Evolutionary conservation across 2,888 invertebrate species (phyloP).

Genomic region (Spodoptera littoralis): DNA sequence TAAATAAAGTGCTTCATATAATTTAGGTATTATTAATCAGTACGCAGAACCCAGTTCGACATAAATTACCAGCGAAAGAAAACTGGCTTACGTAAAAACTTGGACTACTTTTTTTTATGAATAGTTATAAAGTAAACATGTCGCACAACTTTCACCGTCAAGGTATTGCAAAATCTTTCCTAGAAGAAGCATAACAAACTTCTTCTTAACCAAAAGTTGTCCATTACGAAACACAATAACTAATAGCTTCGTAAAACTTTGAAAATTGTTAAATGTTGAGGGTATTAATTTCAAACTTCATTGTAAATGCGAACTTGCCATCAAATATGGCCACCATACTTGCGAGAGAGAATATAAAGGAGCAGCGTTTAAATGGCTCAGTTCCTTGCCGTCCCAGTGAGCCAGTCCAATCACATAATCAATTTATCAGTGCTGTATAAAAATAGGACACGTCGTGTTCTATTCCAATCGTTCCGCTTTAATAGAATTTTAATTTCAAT

Average conservation of each 20-base stretch:
- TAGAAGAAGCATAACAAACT: constrained; percentile 31
- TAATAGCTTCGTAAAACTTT: constrained; percentile 30
- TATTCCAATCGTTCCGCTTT: constrained; percentile 77
- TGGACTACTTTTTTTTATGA: constrained; percentile 9
- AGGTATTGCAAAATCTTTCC: constrained; percentile 30
- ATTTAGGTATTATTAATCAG: background rate
- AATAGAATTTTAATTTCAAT: constrained; percentile 87
- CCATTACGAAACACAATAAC: constrained; percentile 33
- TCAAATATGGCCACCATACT: constrained; percentile 9
- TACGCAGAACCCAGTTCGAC: no score
- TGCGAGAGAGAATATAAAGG: constrained; percentile 11
- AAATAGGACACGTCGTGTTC: constrained; percentile 63
- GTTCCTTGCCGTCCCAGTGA: constrained; percentile 50
- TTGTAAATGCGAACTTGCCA: constrained; percentile 13
- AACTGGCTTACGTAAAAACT: constrained; percentile 15
- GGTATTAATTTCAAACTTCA: constrained; percentile 34
- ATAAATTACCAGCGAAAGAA: background rate
- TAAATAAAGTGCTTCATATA: background rate
- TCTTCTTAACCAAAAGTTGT: constrained; percentile 22
- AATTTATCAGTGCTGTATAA: constrained; percentile 61
- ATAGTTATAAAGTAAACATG: constrained; percentile 35
- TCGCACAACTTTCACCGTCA: constrained; percentile 23
- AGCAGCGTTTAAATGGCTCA: constrained; percentile 32
- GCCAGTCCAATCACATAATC: constrained; percentile 57
- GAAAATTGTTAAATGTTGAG: constrained; percentile 26